phyloP scores from a whole-genome alignment of 1,140 invertebrate genomes.

The Paramacrobiotus metropolitanus region DNA sequence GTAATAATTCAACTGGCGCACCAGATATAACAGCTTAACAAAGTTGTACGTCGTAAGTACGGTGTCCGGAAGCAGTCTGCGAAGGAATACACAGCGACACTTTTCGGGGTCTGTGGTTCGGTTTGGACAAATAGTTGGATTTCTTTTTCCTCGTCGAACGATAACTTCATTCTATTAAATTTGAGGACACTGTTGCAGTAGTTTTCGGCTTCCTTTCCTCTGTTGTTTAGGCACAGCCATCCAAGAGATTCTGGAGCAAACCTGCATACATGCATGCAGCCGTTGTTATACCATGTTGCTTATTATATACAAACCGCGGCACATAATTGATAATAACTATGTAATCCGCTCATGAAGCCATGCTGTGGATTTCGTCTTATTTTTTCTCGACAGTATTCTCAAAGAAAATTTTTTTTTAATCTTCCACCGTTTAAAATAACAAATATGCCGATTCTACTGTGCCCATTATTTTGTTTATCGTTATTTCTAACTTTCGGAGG shows the following conservation, averaged over 20 bases:
- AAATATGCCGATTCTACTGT: too few species aligned
- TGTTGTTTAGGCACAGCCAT: background rate
- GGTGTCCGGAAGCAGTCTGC: background rate
- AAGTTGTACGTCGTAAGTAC: background rate
- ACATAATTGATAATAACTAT: too few species aligned
- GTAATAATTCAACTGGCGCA: too few species aligned
- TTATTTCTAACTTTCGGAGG: too few species aligned
- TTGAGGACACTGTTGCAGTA: background rate
- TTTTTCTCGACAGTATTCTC: too few species aligned
- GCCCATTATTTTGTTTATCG: too few species aligned
- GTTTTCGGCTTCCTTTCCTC: background rate
- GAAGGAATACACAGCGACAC: background rate
- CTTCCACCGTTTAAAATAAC: too few species aligned
- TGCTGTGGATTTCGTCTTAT: too few species aligned
- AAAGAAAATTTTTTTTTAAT: too few species aligned
- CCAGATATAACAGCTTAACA: background rate
- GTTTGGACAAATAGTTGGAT: background rate
- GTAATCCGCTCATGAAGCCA: too few species aligned
- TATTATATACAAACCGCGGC: background rate
- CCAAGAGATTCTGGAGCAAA: background rate
- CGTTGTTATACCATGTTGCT: background rate
- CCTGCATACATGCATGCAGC: too few species aligned
- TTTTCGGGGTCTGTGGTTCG: background rate
- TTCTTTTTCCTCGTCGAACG: background rate
- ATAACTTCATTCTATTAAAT: background rate